Evolutionary conservation across 2,888 invertebrate species (phyloP).

Genomic region (Eremobia ochroleuca): DNA sequence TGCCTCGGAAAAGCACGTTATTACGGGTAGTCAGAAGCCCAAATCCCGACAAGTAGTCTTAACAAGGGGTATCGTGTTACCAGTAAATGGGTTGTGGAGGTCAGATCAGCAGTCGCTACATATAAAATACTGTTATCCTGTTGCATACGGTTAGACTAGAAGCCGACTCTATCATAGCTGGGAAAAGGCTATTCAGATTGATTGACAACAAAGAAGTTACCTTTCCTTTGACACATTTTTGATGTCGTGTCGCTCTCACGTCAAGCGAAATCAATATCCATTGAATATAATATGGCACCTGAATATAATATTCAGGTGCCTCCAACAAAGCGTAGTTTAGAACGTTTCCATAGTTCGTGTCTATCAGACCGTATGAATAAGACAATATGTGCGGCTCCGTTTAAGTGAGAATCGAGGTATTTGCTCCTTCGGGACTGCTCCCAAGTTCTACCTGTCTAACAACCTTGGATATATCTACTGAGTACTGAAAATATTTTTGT

Average conservation of each 20-base stretch:
- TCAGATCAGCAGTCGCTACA: not conserved
- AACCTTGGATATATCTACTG: slow-evolving; percentile 20
- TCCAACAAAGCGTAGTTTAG: slow-evolving; percentile 26
- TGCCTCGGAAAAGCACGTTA: not conserved
- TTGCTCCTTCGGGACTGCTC: slow-evolving; percentile 45
- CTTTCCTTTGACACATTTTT: not conserved
- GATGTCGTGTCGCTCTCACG: slow-evolving; percentile 5
- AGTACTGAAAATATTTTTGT: slow-evolving; percentile 39
- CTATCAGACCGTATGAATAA: slow-evolving; percentile 63
- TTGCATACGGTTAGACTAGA: not conserved
- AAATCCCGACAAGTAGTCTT: not conserved
- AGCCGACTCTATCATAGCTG: not conserved
- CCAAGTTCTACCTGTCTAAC: slow-evolving; percentile 41
- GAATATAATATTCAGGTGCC: slow-evolving; percentile 29
- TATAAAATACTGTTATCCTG: not conserved
- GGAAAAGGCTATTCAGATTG: not conserved
- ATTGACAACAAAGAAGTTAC: not conserved
- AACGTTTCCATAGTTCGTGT: slow-evolving; percentile 40
- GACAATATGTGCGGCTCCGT: slow-evolving; percentile 60
- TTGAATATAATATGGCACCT: slow-evolving; percentile 49
- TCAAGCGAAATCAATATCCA: slow-evolving; percentile 44
- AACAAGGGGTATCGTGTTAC: not conserved
- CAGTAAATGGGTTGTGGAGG: not conserved
- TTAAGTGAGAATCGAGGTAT: slow-evolving; percentile 64
- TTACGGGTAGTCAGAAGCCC: not conserved